Evolutionary conservation across 2,797 vertebrate species (phyloP).

Genomic region (Gila robusta): DNA sequence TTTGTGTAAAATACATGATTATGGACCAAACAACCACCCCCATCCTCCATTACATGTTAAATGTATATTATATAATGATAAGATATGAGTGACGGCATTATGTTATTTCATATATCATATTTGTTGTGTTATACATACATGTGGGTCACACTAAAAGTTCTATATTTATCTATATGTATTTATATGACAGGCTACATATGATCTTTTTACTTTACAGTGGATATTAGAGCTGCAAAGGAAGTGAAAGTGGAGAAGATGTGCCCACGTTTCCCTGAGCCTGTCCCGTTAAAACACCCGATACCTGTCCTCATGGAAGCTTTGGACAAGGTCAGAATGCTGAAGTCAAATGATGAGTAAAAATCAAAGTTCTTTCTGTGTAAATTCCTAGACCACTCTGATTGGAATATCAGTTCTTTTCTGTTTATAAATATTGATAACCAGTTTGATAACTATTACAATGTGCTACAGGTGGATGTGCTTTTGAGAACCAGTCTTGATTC

Average conservation of each 20-base stretch:
- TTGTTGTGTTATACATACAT: background rate
- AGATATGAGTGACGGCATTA: slow-evolving; percentile 23
- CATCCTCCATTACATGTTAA: background rate
- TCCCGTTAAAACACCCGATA: slow-evolving; percentile 87
- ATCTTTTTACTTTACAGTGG: slow-evolving; percentile 49
- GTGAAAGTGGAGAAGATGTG: slow-evolving; percentile 79
- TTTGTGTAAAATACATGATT: slow-evolving; percentile 46
- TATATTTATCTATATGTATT: background rate
- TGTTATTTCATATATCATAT: slow-evolving; percentile 14
- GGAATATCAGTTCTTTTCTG: background rate
- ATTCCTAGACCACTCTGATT: background rate
- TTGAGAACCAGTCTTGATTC: slow-evolving; percentile 78
- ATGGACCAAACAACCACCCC: background rate
- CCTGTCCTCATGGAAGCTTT: slow-evolving; percentile 85
- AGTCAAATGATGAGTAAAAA: background rate
- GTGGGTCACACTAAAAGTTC: background rate
- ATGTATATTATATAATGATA: slow-evolving; percentile 33
- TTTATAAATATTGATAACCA: background rate
- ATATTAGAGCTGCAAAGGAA: slow-evolving; percentile 41
- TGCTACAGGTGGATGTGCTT: slow-evolving; percentile 81
- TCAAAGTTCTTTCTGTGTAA: background rate
- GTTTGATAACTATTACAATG: background rate
- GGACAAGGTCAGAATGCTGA: slow-evolving; percentile 78
- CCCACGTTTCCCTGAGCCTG: slow-evolving; percentile 87
- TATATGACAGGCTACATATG: background rate